Evolutionary conservation across 2,113 vertebrate species (phyloP).

Genomic region (Coreoperca whiteheadi): DNA sequence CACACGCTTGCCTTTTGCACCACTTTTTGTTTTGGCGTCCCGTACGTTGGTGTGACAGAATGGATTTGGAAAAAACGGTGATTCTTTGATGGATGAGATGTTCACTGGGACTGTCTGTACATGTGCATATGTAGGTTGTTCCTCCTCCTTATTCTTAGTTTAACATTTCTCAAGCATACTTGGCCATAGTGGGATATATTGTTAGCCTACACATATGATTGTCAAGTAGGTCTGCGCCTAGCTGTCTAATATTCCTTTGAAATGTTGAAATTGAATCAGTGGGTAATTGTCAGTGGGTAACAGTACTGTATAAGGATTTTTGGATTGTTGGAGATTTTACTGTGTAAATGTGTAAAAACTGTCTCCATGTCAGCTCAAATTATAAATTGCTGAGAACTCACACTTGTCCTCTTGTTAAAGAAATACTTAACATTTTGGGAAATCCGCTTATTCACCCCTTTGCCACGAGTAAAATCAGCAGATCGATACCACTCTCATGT

Average conservation of each 20-base stretch:
- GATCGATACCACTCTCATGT: neutral
- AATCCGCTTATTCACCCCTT: neutral
- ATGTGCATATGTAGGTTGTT: slow-evolving; percentile 15
- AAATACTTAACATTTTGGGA: neutral
- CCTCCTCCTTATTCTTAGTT: neutral
- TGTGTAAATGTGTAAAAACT: slow-evolving; percentile 2
- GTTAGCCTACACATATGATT: neutral
- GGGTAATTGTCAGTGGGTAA: neutral
- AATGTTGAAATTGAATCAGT: neutral
- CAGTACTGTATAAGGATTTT: neutral
- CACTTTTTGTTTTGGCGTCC: slow-evolving; percentile 13
- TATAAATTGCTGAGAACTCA: neutral
- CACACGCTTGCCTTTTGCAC: slow-evolving; percentile 36
- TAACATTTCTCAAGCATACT: neutral
- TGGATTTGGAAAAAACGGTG: slow-evolving; percentile 41
- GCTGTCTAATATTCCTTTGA: neutral
- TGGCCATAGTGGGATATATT: neutral
- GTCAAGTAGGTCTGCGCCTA: neutral
- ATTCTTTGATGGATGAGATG: slow-evolving; percentile 50
- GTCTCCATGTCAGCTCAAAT: neutral
- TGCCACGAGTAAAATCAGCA: neutral
- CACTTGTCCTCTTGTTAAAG: neutral
- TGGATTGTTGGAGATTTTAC: neutral
- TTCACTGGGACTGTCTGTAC: slow-evolving; percentile 35
- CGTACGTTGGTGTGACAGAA: slow-evolving; percentile 33